Base-by-base conservation (phyloP, 1,140 invertebrate genomes). In the Eurosta solidaginis region DNA sequence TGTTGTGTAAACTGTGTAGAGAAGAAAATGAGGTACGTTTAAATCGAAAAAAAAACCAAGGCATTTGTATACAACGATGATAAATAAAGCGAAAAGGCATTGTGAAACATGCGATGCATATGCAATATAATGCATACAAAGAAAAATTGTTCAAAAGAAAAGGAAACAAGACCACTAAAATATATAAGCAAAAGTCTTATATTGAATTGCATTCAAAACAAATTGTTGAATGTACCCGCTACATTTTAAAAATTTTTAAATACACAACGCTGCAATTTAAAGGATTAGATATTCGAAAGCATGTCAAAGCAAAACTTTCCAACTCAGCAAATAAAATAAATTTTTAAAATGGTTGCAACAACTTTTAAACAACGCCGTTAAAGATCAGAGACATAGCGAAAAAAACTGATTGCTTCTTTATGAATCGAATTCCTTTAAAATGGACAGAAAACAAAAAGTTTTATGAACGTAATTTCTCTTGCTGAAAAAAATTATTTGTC, bases 1-100 rank as follows among this genome's bases (percentile, higher is more conserved):
- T 77, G 75, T 82, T 80, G 81, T 83, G 85, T 82, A 87, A 83
- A 84, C 83, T 82, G 84, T 86, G 85, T 84, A 87, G 85, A 87
- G 85, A 87, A 85, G 85, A 87, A 87, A 87, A 87, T 87, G 83
- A 87, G 85, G 85, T 87, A 87, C 83, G 79, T 36, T 68, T 36
- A 29, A 54, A 54, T 29, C 6, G 33, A 80, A 78, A 81, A 81
- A 80, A 82, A 79, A 81, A 81, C 75, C 82, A 79, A 81, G 22
- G 3, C 27, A 54, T 9, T 22, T 54, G 25, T 54, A 27, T 12
- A 68, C n/a, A 40, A 33, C 14, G 27, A 75, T 45, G 81, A 80
- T 77, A 79, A 77, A 81, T 79, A 84, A 82, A 83, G 82, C 84
- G 84, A 81, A 84, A 84, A 83, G 84, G 81, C 85, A 87, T 87